phyloP scores from a whole-genome alignment of 1,140 invertebrate genomes.

The Drosophila sturtevanti region DNA sequence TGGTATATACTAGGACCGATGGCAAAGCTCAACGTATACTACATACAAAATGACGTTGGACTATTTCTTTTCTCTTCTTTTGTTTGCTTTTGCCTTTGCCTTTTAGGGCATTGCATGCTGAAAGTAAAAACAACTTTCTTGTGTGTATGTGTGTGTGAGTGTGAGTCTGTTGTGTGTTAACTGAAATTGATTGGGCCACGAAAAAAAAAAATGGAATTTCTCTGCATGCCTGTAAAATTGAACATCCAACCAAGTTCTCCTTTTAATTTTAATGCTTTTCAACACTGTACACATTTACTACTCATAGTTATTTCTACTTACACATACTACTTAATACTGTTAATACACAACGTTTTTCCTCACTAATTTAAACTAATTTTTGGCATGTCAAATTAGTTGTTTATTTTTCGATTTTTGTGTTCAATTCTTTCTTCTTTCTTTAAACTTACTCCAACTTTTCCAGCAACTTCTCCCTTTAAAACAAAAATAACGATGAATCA shows the following conservation, averaged over 20 bases:
- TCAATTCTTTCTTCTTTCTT: conserved; percentile 11
- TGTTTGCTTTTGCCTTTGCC: conserved; percentile 49
- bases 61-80: conserved; percentile 35
- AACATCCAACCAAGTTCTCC: neutral
- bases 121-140: conserved; percentile 66
- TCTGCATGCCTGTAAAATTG: conserved; percentile 34
- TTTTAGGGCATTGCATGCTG: conserved; percentile 71
- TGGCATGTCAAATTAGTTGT: neutral
- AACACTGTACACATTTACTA: conserved; percentile 5
- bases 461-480: neutral
- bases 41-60: conserved; percentile 61
- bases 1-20: neutral
- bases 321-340: neutral
- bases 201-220: conserved; percentile 69
- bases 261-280: neutral
- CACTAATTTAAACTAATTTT: conserved; percentile 29
- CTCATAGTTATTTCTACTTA: neutral
- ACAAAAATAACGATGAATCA: conserved; percentile 23
- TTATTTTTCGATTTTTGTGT: conserved; percentile 10
- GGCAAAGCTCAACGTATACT: conserved; percentile 29
- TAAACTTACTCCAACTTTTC: conserved; percentile 1
- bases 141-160: neutral
- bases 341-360: conserved; percentile 26
- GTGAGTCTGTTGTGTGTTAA: conserved; percentile 10
- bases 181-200: conserved; percentile 52